Base-by-base conservation (phyloP, 1,140 invertebrate genomes). In the Lepidotrigona ventralis region DNA sequence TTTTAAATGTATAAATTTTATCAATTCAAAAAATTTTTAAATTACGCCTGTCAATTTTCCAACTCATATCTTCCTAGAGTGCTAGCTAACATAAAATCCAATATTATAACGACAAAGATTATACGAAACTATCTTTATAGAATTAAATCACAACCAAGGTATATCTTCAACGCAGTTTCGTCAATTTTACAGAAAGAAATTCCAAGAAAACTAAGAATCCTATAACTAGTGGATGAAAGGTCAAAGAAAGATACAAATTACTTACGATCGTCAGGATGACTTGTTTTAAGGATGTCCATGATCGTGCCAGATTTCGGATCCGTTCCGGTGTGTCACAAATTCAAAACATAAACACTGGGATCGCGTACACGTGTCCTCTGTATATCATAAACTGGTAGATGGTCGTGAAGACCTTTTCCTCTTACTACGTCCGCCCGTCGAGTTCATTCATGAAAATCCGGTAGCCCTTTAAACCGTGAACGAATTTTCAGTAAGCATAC, bases 321-420 rank as follows among this genome's bases (percentile, higher is more conserved):
- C 29, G 77, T 83, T 83, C 74, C 73, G 63, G 60, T 77, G 60
- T 77, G 53, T 73, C 39, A 78, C 68, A 69, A 63, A 69, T 78
- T 53, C 26, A 54, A 81, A 84, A 77, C 77, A 53, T 85, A 88
- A 89, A 88, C 87, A 89, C 33, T n/a, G 19, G 26, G 46, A 53
- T 58, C 33, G 53, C 68, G 84, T 83, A 80, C 88, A 88, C 85
- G 88, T 89, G 87, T 88, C 83, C 79, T 80, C 74, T 89, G 85
- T 88, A 85, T 89, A 87, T 87, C 76, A 84, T 86, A 80, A 88
- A 80, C 64, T 68, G 46, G 71, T 54, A 29, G 46, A 74, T 51
- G 83, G 66, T 79, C 75, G 85, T 86, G 64, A 78, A 76, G 69
- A 76, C 76, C 85, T 75, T 74, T 85, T 60, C 58, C 82, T 81